phyloP scores from a whole-genome alignment of 2,113 vertebrate genomes.

The Sinocyclocheilus maitianheensis region DNA sequence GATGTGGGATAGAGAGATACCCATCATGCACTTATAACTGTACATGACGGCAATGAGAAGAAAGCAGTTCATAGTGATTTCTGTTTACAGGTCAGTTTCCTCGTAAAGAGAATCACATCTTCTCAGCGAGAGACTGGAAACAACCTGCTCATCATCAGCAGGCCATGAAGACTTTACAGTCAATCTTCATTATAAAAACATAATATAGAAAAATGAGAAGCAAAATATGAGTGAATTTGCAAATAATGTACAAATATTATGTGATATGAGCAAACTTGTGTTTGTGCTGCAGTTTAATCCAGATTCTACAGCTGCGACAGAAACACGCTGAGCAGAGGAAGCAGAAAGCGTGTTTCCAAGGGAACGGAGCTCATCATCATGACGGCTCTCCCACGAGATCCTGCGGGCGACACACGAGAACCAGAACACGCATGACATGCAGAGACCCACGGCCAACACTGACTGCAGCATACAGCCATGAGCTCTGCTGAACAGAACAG shows the following conservation, averaged over 20 bases:
- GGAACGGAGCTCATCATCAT: constrained; percentile 50
- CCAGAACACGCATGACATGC: not conserved
- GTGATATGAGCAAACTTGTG: not conserved
- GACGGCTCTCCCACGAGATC: constrained; percentile 20
- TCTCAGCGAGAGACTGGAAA: not conserved
- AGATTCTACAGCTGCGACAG: not conserved
- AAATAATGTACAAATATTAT: not conserved
- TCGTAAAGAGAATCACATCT: not conserved
- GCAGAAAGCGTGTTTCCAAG: constrained; percentile 51
- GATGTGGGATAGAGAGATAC: not conserved
- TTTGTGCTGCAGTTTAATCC: not conserved
- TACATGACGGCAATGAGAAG: not conserved
- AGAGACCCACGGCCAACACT: no score
- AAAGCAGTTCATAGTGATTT: not conserved
- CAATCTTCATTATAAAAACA: not conserved
- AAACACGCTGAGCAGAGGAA: constrained; percentile 18
- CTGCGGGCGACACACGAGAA: not conserved
- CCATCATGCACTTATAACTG: not conserved
- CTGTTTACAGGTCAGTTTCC: not conserved
- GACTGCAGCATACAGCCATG: no score
- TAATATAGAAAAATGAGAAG: not conserved
- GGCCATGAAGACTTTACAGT: not conserved
- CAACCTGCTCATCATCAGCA: not conserved
- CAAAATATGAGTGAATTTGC: not conserved
- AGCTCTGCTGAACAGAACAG: no score